Conservation (phyloP, 1,140 invertebrate genomes). For the Oryctes rhinoceros region DNA sequence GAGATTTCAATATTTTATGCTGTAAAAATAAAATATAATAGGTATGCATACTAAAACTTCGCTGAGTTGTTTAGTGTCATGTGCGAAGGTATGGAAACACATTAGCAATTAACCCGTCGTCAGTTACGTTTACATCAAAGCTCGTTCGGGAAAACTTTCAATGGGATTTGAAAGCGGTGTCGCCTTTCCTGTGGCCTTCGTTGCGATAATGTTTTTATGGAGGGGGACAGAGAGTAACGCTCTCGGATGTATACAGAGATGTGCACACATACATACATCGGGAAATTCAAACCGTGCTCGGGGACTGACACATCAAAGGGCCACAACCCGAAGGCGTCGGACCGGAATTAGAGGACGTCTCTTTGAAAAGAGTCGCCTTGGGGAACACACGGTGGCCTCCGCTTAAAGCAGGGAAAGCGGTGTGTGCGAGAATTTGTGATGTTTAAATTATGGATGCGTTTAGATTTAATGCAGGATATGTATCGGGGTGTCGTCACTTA, state of each 20-base stretch:
- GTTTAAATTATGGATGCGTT: slow-evolving; percentile 36
- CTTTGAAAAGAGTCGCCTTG: slow-evolving; percentile 26
- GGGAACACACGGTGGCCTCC: slow-evolving; percentile 22
- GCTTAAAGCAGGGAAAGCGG: slow-evolving; percentile 27
- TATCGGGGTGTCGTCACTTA: slow-evolving; percentile 33
- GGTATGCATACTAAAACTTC: too few species aligned
- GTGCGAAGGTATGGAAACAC: not conserved
- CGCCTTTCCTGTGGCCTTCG: slow-evolving; percentile 35
- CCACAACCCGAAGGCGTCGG: slow-evolving; percentile 32
- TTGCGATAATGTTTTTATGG: slow-evolving; percentile 32
- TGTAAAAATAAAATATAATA: too few species aligned
- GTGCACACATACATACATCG: slow-evolving; percentile 18
- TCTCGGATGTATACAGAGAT: slow-evolving; percentile 6
- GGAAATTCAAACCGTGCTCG: slow-evolving; percentile 33
- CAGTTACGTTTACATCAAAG: slow-evolving; percentile 20
- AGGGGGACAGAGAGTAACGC: not conserved
- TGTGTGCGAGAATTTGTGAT: slow-evolving; percentile 30
- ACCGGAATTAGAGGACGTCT: slow-evolving; percentile 25
- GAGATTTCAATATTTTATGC: too few species aligned
- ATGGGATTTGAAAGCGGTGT: slow-evolving; percentile 35
- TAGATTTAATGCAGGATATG: slow-evolving; percentile 31
- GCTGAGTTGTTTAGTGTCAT: not conserved
- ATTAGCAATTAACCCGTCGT: slow-evolving; percentile 16
- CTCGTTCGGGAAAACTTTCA: slow-evolving; percentile 33
- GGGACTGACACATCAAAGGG: slow-evolving; percentile 33